Conservation (phyloP, 2,113 vertebrate species). For the Passer domesticus region DNA sequence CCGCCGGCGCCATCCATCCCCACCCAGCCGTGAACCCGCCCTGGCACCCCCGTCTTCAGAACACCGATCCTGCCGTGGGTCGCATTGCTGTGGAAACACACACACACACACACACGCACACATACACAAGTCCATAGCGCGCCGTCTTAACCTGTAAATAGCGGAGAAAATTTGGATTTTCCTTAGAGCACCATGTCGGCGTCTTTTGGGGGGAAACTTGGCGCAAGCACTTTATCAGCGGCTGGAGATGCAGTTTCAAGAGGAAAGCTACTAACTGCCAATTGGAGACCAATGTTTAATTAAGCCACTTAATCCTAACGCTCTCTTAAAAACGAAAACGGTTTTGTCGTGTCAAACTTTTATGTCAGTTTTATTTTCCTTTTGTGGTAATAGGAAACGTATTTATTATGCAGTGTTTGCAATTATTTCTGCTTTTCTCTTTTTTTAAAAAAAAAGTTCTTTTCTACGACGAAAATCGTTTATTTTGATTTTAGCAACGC, state of each 20-base stretch:
- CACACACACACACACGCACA: background rate
- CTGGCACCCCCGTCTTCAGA: background rate
- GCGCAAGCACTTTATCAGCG: constrained; percentile 89
- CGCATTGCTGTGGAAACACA: background rate
- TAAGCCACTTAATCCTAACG: constrained; percentile 76
- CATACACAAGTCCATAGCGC: background rate
- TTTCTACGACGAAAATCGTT: constrained; percentile 78
- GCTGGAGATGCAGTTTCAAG: constrained; percentile 43
- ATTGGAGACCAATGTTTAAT: constrained; percentile 80
- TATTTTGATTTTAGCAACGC: constrained; percentile 80
- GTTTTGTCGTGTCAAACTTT: constrained; percentile 75
- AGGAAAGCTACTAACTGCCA: constrained; percentile 80
- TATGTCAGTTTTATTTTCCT: constrained; percentile 71
- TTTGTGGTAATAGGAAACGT: constrained; percentile 78
- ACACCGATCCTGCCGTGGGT: background rate
- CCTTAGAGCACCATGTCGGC: background rate
- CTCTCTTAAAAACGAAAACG: constrained; percentile 41
- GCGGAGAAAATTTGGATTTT: constrained; percentile 66
- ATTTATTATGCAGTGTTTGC: constrained; percentile 90
- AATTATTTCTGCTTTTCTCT: constrained; percentile 76
- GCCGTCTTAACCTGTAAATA: constrained; percentile 33
- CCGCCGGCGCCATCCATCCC: background rate
- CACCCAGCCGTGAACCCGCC: background rate
- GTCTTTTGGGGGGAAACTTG: constrained; percentile 39
- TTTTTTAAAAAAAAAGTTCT: constrained; percentile 14